A percentile compares a stretch with the other conserved stretches of the same genome.
Evolutionary conservation across 2,797 vertebrate genomes (phyloP).

Genomic region (Melanotaenia parkinsoni): DNA sequence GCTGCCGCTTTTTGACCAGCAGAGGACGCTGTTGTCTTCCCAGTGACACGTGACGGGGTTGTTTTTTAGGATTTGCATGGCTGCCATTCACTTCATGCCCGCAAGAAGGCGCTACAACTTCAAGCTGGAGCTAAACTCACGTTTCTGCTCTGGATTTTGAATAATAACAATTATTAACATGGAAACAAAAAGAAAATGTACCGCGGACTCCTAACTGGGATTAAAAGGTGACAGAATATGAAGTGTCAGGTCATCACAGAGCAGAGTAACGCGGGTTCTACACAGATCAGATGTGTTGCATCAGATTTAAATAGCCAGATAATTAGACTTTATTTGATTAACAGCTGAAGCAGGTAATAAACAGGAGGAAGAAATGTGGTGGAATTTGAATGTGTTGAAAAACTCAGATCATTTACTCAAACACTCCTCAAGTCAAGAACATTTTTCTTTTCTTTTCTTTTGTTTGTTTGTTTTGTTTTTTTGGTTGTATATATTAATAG

Average conservation of each 20-base stretch:
- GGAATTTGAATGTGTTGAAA: too few relatives aligned
- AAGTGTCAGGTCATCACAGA: not conserved
- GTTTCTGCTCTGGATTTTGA: conserved; percentile 4
- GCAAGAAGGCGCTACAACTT: conserved; percentile 39
- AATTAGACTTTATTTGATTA: conserved; percentile 13
- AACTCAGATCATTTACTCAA: too few relatives aligned
- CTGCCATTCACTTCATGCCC: not conserved
- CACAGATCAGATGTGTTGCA: too few relatives aligned
- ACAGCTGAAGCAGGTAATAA: not conserved
- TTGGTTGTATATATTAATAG: conserved; percentile 10
- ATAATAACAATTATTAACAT: conserved; percentile 13
- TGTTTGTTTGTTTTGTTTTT: not conserved
- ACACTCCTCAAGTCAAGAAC: too few relatives aligned
- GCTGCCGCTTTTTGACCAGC: not conserved
- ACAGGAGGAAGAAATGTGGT: too few relatives aligned
- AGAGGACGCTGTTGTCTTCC: conserved; percentile 38
- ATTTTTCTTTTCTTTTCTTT: too few relatives aligned
- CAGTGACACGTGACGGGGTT: too few relatives aligned
- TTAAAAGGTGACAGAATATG: conserved; percentile 3
- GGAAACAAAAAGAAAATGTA: not conserved
- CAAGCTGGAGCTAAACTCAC: not conserved
- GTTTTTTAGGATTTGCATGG: accelerated
- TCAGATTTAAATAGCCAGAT: conserved; percentile 1
- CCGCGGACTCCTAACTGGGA: not conserved
- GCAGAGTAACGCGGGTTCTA: too few relatives aligned